Conservation (phyloP, 2,797 vertebrate species). For the Arnoldichthys spilopterus region DNA sequence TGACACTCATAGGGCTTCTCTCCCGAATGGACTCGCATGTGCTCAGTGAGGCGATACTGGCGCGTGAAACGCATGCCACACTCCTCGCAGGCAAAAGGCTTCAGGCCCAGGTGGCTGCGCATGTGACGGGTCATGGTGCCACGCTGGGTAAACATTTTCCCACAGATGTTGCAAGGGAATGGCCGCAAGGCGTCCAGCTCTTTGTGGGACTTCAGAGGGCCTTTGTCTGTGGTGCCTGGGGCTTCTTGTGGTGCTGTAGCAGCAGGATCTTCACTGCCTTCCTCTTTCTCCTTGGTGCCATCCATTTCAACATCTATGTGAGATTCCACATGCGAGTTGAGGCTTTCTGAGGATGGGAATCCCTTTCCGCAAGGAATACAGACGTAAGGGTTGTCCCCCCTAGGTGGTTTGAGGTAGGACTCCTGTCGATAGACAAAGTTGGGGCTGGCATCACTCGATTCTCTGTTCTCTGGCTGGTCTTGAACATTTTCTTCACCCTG, state of each 20-base stretch:
- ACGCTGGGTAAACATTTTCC: conserved; percentile 90
- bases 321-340: conserved; percentile 94
- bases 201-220: conserved; percentile 88
- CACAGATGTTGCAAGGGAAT: conserved; percentile 89
- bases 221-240: conserved; percentile 78
- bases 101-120: conserved; percentile 90
- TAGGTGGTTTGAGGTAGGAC: conserved; percentile 89
- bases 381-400: conserved; percentile 97
- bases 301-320: conserved; percentile 96
- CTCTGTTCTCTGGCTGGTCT: conserved; percentile 53
- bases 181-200: conserved; percentile 85
- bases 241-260: conserved; percentile 78
- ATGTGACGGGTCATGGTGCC: conserved; percentile 92
- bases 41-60: conserved; percentile 91
- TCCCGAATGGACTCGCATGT: conserved; percentile 91
- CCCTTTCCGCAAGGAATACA: conserved; percentile 98
- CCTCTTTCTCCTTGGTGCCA: conserved; percentile 85
- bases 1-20: conserved; percentile 93
- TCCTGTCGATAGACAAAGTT: conserved; percentile 94
- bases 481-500: conserved; percentile 63
- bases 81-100: conserved; percentile 89
- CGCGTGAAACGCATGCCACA: conserved; percentile 91
- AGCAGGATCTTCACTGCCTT: conserved; percentile 84
- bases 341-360: conserved; percentile 96
- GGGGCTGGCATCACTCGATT: conserved; percentile 72